Evolutionary conservation across 2,888 invertebrate genomes (phyloP).

Genomic region (Rapana venosa): DNA sequence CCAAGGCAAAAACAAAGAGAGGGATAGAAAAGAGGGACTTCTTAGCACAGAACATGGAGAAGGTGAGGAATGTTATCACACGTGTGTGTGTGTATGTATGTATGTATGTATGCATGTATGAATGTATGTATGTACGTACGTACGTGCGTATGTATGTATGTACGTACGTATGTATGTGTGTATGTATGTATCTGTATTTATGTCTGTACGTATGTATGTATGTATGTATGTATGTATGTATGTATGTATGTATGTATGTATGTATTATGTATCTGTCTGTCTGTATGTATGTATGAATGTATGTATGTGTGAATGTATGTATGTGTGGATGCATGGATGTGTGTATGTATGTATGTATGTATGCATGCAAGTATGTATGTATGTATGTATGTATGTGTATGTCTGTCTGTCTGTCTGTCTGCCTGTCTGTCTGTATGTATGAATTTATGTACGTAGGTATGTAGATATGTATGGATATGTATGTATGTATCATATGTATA

Average conservation of each 20-base stretch:
- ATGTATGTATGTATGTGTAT: neutral
- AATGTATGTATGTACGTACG: neutral
- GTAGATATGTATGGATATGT: neutral
- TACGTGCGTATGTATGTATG: neutral
- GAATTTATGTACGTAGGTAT: neutral
- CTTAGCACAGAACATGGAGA: no score
- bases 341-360: constrained; percentile 11
- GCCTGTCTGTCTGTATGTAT: neutral
- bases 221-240: neutral
- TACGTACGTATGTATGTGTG: neutral
- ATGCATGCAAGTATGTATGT: neutral
- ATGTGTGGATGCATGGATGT: neutral
- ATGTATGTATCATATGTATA: no score
- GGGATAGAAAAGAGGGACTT: no score
- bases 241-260: neutral
- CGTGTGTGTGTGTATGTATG: neutral
- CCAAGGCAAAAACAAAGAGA: no score
- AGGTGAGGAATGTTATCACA: no score
- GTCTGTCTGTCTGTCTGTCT: neutral
- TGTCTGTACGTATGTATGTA: neutral
- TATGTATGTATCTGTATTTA: neutral
- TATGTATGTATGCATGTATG: constrained; percentile 20
- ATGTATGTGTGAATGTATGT: neutral
- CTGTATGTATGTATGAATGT: no score
- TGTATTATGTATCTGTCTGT: no score